Evolutionary conservation across 2,888 invertebrate species (phyloP).

Genomic region (Trichogramma evanescens): DNA sequence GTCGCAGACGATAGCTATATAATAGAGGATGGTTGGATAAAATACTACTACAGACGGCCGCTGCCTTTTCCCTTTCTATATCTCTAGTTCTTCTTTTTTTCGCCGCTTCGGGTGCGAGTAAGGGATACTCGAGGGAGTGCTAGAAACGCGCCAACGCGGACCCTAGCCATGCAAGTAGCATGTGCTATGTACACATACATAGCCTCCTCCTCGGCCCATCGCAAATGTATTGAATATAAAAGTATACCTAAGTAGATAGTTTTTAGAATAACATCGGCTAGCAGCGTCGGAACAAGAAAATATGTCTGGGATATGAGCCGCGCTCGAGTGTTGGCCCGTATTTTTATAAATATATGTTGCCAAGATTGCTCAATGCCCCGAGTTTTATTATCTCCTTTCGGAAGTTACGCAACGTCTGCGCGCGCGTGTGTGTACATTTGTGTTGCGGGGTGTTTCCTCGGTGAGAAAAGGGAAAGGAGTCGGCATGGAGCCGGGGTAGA

Average conservation of each 20-base stretch:
- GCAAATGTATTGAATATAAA: conserved; percentile 46
- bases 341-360: no score
- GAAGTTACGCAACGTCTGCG: no score
- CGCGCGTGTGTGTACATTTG: no score
- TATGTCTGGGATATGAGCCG: no score
- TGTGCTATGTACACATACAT: no score
- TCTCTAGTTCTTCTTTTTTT: conserved; percentile 24
- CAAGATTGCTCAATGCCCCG: no score
- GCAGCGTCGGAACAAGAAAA: conserved; percentile 14
- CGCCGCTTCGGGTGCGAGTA: background rate
- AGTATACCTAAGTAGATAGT: conserved; percentile 43
- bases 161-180: background rate
- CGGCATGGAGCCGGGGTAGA: no score
- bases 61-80: background rate
- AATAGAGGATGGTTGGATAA: conserved; percentile 12
- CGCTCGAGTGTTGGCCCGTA: no score
- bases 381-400: no score
- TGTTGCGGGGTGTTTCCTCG: no score
- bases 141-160: conserved; percentile 23
- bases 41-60: conserved; percentile 6
- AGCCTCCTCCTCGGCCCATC: conserved; percentile 25
- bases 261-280: conserved; percentile 39
- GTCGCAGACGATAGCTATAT: conserved; percentile 31
- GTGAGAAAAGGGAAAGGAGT: no score
- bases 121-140: conserved; percentile 39